Conservation (phyloP, 1,140 invertebrate genomes). For the Lepidurus apus region DNA sequence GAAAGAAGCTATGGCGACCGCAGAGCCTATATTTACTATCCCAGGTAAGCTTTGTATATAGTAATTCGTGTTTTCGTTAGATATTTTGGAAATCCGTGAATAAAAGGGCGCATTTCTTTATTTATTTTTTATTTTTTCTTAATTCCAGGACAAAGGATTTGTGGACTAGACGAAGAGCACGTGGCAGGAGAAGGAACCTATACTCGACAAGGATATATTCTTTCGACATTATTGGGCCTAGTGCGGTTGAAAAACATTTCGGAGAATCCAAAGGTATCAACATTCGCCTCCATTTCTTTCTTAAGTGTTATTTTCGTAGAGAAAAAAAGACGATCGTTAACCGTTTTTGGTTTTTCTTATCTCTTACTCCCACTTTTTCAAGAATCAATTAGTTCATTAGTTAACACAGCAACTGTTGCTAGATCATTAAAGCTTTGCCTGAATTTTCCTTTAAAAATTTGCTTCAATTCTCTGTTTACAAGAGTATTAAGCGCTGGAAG, state of each 20-base stretch:
- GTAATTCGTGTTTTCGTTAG: not conserved
- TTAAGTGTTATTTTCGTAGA: no score
- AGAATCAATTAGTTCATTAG: no score
- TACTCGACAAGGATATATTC: constrained; percentile 75
- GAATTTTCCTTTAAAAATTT: no score
- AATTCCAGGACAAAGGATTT: constrained; percentile 62
- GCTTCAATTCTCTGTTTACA: no score
- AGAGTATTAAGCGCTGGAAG: no score
- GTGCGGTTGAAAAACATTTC: constrained; percentile 50
- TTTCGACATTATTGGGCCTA: constrained; percentile 69
- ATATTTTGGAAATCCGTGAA: not conserved
- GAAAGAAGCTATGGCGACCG: not conserved
- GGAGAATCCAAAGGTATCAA: constrained; percentile 31
- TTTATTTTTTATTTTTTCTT: not conserved
- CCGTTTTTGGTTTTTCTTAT: no score
- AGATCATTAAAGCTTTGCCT: no score
- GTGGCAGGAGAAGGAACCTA: constrained; percentile 72
- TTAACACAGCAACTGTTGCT: no score
- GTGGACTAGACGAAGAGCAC: constrained; percentile 58
- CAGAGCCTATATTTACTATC: not conserved
- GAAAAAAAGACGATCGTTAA: no score
- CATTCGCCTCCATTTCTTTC: not conserved
- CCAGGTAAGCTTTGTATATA: not conserved
- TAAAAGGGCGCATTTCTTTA: no score
- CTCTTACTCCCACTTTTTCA: no score